Evolutionary conservation across 2,888 invertebrate species (phyloP), one percentile per base, ranked within the genome.

Genomic region (Holacanthella duospinosa): DNA sequence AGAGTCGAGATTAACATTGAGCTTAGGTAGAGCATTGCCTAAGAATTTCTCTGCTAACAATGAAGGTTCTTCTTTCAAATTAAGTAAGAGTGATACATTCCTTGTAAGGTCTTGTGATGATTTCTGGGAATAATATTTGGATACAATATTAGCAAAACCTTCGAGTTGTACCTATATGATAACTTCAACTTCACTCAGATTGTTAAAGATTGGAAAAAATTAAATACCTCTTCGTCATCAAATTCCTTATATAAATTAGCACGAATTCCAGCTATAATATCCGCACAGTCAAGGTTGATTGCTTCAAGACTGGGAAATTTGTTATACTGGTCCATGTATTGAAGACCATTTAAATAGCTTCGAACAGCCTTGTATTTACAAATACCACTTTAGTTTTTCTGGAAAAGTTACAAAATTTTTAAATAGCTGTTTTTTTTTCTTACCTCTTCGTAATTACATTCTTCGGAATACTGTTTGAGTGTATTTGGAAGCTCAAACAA

Each of bases 271-370:
- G 82, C 82, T 62, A 96, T 85, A 58, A 94, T 94, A 64, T 84
- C 82, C 68, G 88, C 86, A 76, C 95, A 95, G 76, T 97, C 96
- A 26, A 84, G 83, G 77, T 93, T 90, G 66, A 97, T 96, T 29
- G 94, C 93, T 78, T 92, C 88, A 75, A 96, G 94, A 0, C 94
- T 93, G 0, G 94, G 92, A 80, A 94, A 89, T 71, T 90, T 86
- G 2, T 93, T 90, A 78, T 95, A 96, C 74, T 93, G 92, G 71
- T 89, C 87, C 21, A 96, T 80, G 2, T 94, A 93, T 75, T 89
- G 83, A 75, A 92, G 89, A 0, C 95, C 93, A 75, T 92, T 90
- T n/a, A 88, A 83, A 76, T 93, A 95, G 76, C 93, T 93, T 75
- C 88, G 85, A 0, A 91, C 91, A n/a, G 91, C 90, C 80, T 85